A percentile compares a stretch with the other conserved stretches of the same genome.
Evolutionary conservation across 2,113 vertebrate species (phyloP).

Genomic region (Menidia beryllina): DNA sequence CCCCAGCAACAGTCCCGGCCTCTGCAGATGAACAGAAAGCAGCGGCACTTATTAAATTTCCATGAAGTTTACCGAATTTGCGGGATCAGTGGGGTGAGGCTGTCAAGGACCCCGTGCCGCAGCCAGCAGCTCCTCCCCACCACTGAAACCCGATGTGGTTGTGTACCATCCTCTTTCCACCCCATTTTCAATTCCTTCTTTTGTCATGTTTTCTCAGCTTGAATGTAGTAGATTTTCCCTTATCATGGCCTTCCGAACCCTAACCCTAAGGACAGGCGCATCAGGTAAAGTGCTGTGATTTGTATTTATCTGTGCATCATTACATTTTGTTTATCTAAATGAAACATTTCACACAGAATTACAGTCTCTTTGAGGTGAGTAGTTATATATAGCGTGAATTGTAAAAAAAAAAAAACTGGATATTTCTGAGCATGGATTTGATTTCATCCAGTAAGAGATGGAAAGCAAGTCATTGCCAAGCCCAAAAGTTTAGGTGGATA

Average conservation of each 20-base stretch:
- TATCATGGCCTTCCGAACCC: no score
- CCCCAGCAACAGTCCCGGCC: constrained; percentile 75
- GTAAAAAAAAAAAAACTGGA: constrained; percentile 15
- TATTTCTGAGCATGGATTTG: constrained; percentile 11
- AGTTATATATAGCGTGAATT: background rate
- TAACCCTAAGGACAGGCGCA: no score
- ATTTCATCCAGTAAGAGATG: constrained; percentile 45
- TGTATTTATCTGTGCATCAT: background rate
- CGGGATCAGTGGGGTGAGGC: constrained; percentile 76
- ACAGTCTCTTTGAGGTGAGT: constrained; percentile 6
- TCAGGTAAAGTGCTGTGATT: constrained; percentile 4
- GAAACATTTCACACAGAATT: constrained; percentile 4
- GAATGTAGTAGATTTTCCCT: constrained; percentile 80
- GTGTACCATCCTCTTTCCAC: constrained; percentile 60
- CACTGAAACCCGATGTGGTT: constrained; percentile 56
- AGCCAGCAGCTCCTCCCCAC: constrained; percentile 73
- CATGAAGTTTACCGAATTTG: constrained; percentile 86
- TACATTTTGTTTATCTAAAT: constrained; percentile 16
- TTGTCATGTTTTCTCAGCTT: constrained; percentile 69
- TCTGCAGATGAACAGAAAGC: constrained; percentile 82
- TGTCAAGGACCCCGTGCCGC: constrained; percentile 68
- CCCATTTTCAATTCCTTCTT: constrained; percentile 39
- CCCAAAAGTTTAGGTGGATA: constrained; percentile 73
- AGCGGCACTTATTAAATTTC: constrained; percentile 84
- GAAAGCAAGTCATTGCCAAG: constrained; percentile 32